Conservation (phyloP, 2,888 invertebrate genomes). For the Gastrophysa polygoni region DNA sequence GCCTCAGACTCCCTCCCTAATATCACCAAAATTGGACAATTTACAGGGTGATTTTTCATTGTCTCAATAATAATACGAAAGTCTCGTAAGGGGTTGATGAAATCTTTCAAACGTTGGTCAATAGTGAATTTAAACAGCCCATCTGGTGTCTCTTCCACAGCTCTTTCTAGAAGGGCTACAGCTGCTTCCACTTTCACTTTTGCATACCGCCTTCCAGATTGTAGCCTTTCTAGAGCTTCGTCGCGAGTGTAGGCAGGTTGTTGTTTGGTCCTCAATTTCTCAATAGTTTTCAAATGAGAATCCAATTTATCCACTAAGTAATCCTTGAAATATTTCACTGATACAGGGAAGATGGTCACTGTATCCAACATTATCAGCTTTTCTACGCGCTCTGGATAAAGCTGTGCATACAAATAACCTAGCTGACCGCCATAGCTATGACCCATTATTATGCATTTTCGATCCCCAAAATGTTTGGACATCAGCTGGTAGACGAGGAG, state of each 20-base stretch:
- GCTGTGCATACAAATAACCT: slow-evolving; percentile 51
- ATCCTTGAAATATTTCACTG: slow-evolving; percentile 40
- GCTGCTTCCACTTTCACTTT: slow-evolving; percentile 59
- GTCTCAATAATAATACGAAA: slow-evolving; percentile 48
- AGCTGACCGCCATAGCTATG: slow-evolving; percentile 62
- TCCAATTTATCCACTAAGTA: slow-evolving; percentile 54
- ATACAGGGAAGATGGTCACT: slow-evolving; percentile 45
- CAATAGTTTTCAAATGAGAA: slow-evolving; percentile 49
- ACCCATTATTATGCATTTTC: slow-evolving; percentile 48
- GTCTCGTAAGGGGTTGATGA: slow-evolving; percentile 53
- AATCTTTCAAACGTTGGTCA: slow-evolving; percentile 61
- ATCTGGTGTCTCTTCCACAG: slow-evolving; percentile 34
- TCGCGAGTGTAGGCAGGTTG: slow-evolving; percentile 57
- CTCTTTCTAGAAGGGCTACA: slow-evolving; percentile 59
- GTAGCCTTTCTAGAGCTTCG: slow-evolving; percentile 60
- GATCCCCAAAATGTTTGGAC: slow-evolving; percentile 43
- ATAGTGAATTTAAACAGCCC: slow-evolving; percentile 63
- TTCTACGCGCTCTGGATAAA: slow-evolving; percentile 57
- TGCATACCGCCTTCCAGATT: slow-evolving; percentile 53
- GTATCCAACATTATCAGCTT: slow-evolving; percentile 59
- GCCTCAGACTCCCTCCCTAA: slow-evolving; percentile 40
- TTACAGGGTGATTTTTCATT: slow-evolving; percentile 48
- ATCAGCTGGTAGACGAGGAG: slow-evolving; percentile 51
- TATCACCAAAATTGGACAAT: slow-evolving; percentile 55
- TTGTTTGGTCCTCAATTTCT: slow-evolving; percentile 39